These are phyloP conservation scores for Torymus auratus DNA, from an alignment of 2,888 invertebrate genomes.

Conservation along the genomic window DNA sequence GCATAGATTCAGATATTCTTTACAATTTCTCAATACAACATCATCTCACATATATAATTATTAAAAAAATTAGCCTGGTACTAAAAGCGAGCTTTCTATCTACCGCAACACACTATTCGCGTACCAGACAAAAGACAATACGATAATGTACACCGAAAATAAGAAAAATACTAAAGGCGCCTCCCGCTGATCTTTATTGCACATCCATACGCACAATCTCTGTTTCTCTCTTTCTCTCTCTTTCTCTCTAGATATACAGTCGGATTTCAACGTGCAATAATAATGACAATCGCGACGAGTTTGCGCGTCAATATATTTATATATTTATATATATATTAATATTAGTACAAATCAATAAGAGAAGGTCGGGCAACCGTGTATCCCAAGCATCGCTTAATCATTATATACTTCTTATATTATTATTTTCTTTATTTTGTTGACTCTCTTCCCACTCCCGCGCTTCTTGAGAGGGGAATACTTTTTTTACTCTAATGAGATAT, in stretches of 20 bases:
- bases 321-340: slow-evolving; percentile 29
- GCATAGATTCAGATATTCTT: too few species aligned
- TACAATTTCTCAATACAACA: not conserved
- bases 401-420: slow-evolving; percentile 40
- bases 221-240: slow-evolving; percentile 16
- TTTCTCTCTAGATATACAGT: slow-evolving; percentile 48
- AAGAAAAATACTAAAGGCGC: slow-evolving; percentile 15
- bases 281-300: slow-evolving; percentile 48
- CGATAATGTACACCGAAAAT: not conserved
- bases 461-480: not conserved
- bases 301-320: slow-evolving; percentile 44
- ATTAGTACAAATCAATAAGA: slow-evolving; percentile 57
- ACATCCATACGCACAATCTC: slow-evolving; percentile 26
- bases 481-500: slow-evolving; percentile 19
- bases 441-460: not conserved
- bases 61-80: not conserved
- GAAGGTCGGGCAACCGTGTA: slow-evolving; percentile 30
- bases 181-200: slow-evolving; percentile 7
- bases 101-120: not conserved
- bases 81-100: not conserved
- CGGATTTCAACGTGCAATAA: slow-evolving; percentile 48
- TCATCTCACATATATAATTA: slow-evolving; percentile 10
- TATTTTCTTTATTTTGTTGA: slow-evolving; percentile 35
- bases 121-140: not conserved
- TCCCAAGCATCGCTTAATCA: slow-evolving; percentile 46